Evolutionary conservation across 2,113 vertebrate genomes (phyloP).

Genomic region (Daubentonia madagascariensis): DNA sequence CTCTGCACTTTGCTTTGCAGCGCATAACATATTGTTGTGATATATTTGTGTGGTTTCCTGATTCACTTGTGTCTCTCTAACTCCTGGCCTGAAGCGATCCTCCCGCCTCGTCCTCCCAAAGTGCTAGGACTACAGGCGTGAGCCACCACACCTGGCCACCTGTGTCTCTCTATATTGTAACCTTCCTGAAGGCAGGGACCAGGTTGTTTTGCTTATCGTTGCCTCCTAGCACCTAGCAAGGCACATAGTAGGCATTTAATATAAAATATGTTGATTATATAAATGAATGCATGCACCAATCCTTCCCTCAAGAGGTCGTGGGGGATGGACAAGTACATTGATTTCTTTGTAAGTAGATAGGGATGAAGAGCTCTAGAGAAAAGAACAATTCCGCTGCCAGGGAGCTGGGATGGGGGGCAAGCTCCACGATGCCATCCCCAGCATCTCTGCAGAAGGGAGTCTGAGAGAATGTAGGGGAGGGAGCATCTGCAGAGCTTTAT

Average conservation of each 20-base stretch:
- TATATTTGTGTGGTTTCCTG: too few species aligned
- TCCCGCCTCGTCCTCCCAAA: too few species aligned
- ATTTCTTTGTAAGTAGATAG: background rate
- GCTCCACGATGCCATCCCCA: background rate
- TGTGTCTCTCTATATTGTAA: background rate
- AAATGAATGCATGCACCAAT: background rate
- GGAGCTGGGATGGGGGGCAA: background rate
- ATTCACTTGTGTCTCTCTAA: background rate
- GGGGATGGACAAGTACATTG: background rate
- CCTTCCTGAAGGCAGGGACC: background rate
- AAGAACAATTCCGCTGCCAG: background rate
- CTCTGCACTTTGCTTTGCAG: background rate
- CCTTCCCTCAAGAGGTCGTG: background rate
- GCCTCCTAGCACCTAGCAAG: background rate
- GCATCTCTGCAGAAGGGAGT: background rate
- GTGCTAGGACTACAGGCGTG: too few species aligned
- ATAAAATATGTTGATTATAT: background rate
- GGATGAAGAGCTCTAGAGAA: background rate
- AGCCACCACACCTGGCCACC: background rate
- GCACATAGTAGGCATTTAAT: background rate
- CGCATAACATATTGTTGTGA: background rate
- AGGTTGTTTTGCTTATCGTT: background rate
- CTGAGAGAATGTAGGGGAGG: fast-evolving
- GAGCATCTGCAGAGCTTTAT: background rate
- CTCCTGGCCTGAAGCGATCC: too few species aligned